A percentile compares a stretch with the other conserved stretches of the same genome.
These are phyloP conservation scores for Labroides dimidiatus DNA, from an alignment of 2,797 vertebrate species.

Conservation along the genomic window DNA sequence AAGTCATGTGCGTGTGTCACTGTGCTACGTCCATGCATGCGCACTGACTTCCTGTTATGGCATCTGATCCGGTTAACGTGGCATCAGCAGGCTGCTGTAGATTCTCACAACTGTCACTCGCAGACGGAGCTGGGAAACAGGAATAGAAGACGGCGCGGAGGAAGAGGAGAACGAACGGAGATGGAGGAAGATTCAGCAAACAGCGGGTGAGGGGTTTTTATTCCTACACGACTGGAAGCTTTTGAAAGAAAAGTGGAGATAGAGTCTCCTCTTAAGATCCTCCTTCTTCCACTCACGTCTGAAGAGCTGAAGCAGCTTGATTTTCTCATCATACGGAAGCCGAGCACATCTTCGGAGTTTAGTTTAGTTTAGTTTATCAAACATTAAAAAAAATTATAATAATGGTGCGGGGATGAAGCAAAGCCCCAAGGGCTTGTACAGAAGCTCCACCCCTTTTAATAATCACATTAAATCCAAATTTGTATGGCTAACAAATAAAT, in stretches of 20 bases:
- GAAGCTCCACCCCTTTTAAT: too few relatives aligned
- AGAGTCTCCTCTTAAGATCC: conserved; percentile 23
- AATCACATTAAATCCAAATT: too few relatives aligned
- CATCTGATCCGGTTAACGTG: conserved; percentile 75
- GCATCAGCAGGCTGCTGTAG: conserved; percentile 51
- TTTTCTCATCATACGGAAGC: background rate
- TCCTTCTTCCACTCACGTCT: conserved; percentile 1
- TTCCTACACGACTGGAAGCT: conserved; percentile 29
- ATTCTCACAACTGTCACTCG: conserved; percentile 56
- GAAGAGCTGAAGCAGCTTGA: background rate
- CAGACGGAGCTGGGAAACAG: conserved; percentile 36
- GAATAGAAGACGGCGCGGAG: conserved; percentile 48
- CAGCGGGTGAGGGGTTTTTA: conserved; percentile 9
- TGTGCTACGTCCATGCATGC: conserved; percentile 44
- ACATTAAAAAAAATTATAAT: too few relatives aligned
- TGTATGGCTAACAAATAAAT: too few relatives aligned
- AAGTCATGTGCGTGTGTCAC: conserved; percentile 67
- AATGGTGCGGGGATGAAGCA: too few relatives aligned
- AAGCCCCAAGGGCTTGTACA: too few relatives aligned
- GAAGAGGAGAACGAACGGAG: conserved; percentile 16
- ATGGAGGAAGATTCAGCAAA: background rate
- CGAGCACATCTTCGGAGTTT: too few relatives aligned
- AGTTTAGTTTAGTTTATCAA: too few relatives aligned
- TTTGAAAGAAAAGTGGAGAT: conserved; percentile 23
- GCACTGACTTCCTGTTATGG: conserved; percentile 73